Percentiles rank a stretch among this genome's conserved stretches.
These are phyloP conservation scores for Dorcus hopei DNA, from an alignment of 2,888 invertebrate genomes.

Conservation along the genomic window DNA sequence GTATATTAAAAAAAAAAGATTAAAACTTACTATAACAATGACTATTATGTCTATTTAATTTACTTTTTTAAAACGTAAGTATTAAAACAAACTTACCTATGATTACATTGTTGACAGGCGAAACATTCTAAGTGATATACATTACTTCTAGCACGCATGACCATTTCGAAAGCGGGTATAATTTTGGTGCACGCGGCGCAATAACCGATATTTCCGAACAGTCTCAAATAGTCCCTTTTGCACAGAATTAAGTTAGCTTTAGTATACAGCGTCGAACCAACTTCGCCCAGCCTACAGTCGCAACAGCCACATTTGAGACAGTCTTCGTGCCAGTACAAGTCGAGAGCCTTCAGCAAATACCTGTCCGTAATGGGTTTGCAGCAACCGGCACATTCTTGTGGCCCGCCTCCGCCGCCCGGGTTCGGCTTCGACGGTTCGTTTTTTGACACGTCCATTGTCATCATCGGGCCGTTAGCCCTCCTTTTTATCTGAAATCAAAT, in stretches of 20 bases:
- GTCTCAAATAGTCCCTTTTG: slow-evolving; percentile 92
- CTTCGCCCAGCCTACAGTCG: slow-evolving; percentile 94
- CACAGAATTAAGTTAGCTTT: slow-evolving; percentile 94
- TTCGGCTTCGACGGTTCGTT: slow-evolving; percentile 57
- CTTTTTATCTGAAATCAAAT: slow-evolving; percentile 44
- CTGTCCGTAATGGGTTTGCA: slow-evolving; percentile 91
- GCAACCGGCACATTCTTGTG: slow-evolving; percentile 89
- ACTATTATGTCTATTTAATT: too few relatives aligned
- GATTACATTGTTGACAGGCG: slow-evolving; percentile 97
- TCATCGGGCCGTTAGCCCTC: slow-evolving; percentile 56
- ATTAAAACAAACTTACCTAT: slow-evolving; percentile 66
- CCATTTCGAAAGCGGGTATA: slow-evolving; percentile 99
- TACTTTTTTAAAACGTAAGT: too few relatives aligned
- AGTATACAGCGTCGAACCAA: slow-evolving; percentile 92
- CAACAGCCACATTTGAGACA: slow-evolving; percentile 97
- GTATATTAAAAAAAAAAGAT: too few relatives aligned
- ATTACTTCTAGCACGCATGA: slow-evolving; percentile 94
- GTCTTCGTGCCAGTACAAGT: slow-evolving; percentile 96
- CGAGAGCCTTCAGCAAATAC: slow-evolving; percentile 86
- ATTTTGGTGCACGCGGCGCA: slow-evolving; percentile 97
- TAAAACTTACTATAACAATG: too few relatives aligned
- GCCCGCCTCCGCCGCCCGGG: slow-evolving; percentile 49
- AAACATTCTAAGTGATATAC: slow-evolving; percentile 98
- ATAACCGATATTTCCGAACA: slow-evolving; percentile 94
- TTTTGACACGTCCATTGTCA: slow-evolving; percentile 88